Percentiles rank a stretch among this genome's conserved stretches.
Conservation (phyloP, 2,797 vertebrate species). For the Capromys pilorides region DNA sequence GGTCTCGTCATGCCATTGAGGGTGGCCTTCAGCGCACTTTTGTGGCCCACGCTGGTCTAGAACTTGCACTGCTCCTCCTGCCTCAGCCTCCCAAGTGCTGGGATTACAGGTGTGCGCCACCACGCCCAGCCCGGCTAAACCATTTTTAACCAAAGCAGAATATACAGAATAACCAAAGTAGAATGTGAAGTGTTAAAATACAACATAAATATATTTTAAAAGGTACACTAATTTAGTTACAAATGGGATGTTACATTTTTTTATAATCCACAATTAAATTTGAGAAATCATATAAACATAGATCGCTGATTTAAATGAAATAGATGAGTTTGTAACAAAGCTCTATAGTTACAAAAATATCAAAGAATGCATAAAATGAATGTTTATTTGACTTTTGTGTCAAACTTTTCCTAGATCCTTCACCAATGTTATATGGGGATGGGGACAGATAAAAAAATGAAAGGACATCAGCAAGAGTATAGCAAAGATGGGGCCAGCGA, state of each 20-base stretch:
- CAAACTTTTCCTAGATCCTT: conserved; percentile 87
- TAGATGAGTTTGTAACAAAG: conserved; percentile 89
- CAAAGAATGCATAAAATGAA: conserved; percentile 91
- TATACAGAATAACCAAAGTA: background rate
- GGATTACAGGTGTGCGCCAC: background rate
- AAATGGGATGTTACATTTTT: background rate
- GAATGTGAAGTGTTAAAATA: background rate
- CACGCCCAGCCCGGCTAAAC: background rate
- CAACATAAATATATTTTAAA: background rate
- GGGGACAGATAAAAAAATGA: background rate
- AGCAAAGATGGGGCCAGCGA: no score
- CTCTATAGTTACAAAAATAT: conserved; percentile 93
- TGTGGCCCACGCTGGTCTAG: background rate
- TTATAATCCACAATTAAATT: background rate
- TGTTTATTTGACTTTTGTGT: conserved; percentile 92
- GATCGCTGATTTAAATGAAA: conserved; percentile 78
- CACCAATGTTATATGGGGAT: background rate
- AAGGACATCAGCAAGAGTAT: background rate
- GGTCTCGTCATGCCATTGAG: no score
- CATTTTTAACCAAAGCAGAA: background rate
- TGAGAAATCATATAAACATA: conserved; percentile 84
- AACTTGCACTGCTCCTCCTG: background rate
- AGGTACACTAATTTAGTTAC: background rate
- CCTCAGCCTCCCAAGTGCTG: background rate
- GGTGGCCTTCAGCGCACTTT: no score